Conservation (phyloP, 1,140 invertebrate species). For the Nixonia krombeini region DNA sequence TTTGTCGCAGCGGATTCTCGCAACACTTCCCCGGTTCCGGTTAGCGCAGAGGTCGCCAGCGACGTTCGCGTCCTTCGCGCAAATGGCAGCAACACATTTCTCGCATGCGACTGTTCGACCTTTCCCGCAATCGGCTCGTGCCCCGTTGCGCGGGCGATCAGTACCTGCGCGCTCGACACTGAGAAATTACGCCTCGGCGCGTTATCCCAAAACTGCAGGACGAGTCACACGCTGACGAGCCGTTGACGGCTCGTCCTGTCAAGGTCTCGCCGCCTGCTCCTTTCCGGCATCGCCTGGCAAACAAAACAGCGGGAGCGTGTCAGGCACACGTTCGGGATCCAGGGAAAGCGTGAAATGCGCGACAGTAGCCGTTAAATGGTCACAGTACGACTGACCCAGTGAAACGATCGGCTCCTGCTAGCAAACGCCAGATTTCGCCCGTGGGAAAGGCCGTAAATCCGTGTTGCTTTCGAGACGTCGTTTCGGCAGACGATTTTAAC, state of each 20-base stretch:
- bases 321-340: slow-evolving; percentile 3
- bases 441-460: slow-evolving; percentile 13
- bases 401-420: not conserved
- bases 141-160: no score
- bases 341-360: not conserved
- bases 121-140: no score
- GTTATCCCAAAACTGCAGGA: not conserved
- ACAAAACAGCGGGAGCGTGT: slow-evolving; percentile 5
- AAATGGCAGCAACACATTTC: no score
- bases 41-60: no score
- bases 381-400: slow-evolving; percentile 3
- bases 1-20: no score
- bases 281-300: not conserved
- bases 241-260: not conserved
- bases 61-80: no score
- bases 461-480: slow-evolving; percentile 26
- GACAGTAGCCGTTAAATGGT: not conserved
- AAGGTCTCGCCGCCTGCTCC: not conserved
- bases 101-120: no score
- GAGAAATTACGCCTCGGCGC: not conserved
- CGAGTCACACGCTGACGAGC: not conserved
- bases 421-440: slow-evolving; percentile 16
- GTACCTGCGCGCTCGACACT: not conserved
- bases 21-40: no score
- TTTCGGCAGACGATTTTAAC: slow-evolving; percentile 34